Conservation (phyloP, 1,140 invertebrate genomes). For the Bilobella aurantiaca region DNA sequence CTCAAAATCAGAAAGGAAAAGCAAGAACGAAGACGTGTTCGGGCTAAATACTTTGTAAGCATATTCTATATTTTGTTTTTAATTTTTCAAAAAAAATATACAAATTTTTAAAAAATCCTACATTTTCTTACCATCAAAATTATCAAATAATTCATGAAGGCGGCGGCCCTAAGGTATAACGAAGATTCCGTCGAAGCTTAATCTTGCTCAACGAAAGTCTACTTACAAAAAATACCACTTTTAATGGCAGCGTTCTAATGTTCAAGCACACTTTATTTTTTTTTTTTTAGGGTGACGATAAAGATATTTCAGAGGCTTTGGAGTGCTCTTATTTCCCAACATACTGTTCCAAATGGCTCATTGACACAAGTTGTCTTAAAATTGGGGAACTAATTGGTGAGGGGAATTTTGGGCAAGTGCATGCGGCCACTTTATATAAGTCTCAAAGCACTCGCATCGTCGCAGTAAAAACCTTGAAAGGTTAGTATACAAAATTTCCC, state of each 20-base stretch:
- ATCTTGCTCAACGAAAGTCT: too few species aligned
- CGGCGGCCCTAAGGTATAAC: too few species aligned
- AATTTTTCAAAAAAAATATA: neutral
- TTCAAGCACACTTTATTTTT: neutral
- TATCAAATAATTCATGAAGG: too few species aligned
- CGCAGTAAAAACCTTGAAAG: neutral
- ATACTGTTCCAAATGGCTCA: constrained; percentile 2
- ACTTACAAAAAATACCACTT: too few species aligned
- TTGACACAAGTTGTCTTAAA: neutral
- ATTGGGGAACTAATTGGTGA: neutral
- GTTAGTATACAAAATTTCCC: neutral
- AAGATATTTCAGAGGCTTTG: neutral
- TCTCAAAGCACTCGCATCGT: neutral
- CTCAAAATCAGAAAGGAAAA: neutral
- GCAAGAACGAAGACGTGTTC: neutral
- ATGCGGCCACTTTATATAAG: neutral
- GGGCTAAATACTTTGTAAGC: neutral
- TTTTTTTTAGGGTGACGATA: neutral
- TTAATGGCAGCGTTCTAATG: too few species aligned
- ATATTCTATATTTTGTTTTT: neutral
- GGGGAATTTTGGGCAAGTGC: neutral
- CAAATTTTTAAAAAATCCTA: too few species aligned
- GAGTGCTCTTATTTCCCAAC: neutral
- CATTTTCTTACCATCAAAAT: too few species aligned
- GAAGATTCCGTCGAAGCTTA: too few species aligned